Base-by-base conservation (phyloP, 1,140 invertebrate species). In the Cherax destructor region DNA sequence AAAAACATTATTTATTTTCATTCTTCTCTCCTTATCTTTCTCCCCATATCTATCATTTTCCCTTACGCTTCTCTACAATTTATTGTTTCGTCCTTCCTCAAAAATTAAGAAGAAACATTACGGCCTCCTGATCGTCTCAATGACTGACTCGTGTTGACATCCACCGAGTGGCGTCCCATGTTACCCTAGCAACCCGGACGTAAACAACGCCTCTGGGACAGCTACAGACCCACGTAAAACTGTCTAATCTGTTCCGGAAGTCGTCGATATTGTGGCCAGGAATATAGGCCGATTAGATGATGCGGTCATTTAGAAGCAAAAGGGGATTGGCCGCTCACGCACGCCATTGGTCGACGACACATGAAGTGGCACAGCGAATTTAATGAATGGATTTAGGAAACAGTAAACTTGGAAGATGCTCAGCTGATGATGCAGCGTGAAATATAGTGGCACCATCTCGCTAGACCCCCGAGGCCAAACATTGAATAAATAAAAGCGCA, bases 281-380 rank as follows among this genome's bases (percentile, higher is more conserved):
- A 59, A 74, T 86, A 77, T 59, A 56, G 84, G 65, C 18, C 84
- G 84, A 86, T 86, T 86, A 86, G 84, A 86, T 86, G 84, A 86
- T 86, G 47, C 72, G 74, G 74, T 59, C 84, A 86, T 86, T 86
- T 86, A 78, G 84, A 86, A 78, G 84, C 84, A 86, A 77, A 76
- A 65, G 72, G 83, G 76, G 74, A 86, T 78, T 78, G 84, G 84
- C 74, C 47, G 84, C 16, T 77, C 74, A 86, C 21, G 47, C 24
- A 59, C 84, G 74, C n/a, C 47, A 86, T 86, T 86, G 84, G 84
- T 59, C 72, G 84, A 30, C 74, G 72, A 41, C 1, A 52, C 52
- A 80, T 52, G 50, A 80, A 79, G 13, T 24, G 21, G 49, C 13
- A 61, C 41, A 77, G 30, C 30, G 84, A 86, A 86, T 86, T 86